Conservation (phyloP, 1,140 invertebrate species). For the Myzus persicae region DNA sequence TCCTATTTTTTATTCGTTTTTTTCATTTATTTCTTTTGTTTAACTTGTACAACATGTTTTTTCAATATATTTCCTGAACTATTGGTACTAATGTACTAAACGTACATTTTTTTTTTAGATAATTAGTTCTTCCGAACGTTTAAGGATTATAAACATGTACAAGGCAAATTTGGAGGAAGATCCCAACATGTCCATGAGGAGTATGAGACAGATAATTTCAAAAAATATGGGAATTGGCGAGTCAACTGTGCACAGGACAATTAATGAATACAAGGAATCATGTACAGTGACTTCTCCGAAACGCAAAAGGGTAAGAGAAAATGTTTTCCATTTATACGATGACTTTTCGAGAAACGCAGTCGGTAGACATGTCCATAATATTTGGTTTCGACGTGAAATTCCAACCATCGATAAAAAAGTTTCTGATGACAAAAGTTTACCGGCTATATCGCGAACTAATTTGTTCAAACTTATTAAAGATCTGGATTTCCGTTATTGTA, state of each 20-base stretch:
- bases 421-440: no score
- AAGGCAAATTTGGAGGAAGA: not conserved
- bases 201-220: not conserved
- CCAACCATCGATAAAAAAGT: no score
- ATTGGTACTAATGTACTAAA: not conserved
- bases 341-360: no score
- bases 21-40: no score
- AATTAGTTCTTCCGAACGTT: not conserved
- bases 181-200: not conserved
- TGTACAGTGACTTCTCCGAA: not conserved
- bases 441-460: no score
- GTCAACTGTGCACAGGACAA: not conserved
- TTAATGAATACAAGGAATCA: not conserved
- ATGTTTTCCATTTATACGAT: not conserved
- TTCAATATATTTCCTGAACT: no score
- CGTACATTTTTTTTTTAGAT: not conserved
- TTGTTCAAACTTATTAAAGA: no score
- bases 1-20: no score
- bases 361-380: no score
- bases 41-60: no score
- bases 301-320: not conserved
- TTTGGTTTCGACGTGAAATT: no score
- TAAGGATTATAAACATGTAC: not conserved
- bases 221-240: not conserved
- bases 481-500: no score